Conservation (phyloP, 2,888 invertebrate species). For the Lithophane ornitopus region DNA sequence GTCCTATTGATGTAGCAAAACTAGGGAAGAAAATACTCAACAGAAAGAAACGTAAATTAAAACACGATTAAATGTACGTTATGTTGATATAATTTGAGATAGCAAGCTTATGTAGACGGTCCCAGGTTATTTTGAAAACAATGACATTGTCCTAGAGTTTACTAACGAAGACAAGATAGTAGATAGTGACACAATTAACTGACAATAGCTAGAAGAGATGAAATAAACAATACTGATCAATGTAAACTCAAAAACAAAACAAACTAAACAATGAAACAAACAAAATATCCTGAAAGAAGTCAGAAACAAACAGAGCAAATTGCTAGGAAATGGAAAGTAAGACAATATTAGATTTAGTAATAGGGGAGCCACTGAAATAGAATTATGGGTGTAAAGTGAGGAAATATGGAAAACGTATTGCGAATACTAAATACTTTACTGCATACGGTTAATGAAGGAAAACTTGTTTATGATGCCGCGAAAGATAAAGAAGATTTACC, state of each 20-base stretch:
- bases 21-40: not conserved
- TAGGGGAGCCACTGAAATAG: conserved; percentile 53
- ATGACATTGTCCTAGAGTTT: not conserved
- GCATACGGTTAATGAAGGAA: conserved; percentile 23
- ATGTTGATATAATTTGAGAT: not conserved
- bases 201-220: not conserved
- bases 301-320: conserved; percentile 17
- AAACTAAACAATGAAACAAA: conserved; percentile 10
- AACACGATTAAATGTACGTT: conserved; percentile 8
- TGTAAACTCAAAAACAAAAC: not conserved
- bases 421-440: conserved; percentile 28
- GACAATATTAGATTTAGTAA: conserved; percentile 47
- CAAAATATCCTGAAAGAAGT: conserved; percentile 11
- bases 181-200: not conserved
- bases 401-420: conserved; percentile 40
- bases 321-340: conserved; percentile 51
- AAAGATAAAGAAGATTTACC: not conserved
- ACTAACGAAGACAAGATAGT: not conserved
- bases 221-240: not conserved
- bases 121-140: not conserved
- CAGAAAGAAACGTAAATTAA: not conserved
- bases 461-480: not conserved
- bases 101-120: not conserved
- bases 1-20: not conserved
- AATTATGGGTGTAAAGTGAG: conserved; percentile 58